A percentile compares a stretch with the other conserved stretches of the same genome.
Conservation (phyloP, 2,888 invertebrate species). For the Lamellibrachia columna region DNA sequence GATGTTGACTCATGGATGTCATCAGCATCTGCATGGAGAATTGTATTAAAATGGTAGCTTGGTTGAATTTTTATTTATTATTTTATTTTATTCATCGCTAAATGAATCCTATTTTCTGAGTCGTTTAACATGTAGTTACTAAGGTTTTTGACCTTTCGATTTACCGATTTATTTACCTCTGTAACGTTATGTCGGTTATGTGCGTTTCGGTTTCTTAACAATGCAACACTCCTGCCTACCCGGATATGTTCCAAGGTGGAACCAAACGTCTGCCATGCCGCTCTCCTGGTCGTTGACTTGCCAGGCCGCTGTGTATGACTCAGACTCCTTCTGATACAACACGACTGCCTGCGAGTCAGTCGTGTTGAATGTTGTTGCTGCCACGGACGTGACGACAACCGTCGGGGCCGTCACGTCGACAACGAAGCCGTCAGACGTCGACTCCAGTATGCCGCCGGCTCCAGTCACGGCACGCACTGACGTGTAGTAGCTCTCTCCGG, state of each 20-base stretch:
- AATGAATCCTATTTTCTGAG: too few relatives aligned
- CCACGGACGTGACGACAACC: not conserved
- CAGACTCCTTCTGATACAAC: not conserved
- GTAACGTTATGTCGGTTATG: not conserved
- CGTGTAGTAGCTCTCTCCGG: conserved; percentile 6
- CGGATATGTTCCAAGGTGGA: not conserved
- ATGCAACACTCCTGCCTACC: not conserved
- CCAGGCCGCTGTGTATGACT: not conserved
- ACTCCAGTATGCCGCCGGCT: not conserved
- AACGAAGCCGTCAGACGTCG: not conserved
- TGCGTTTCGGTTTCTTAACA: not conserved
- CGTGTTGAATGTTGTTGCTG: not conserved
- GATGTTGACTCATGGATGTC: not conserved
- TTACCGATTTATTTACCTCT: not conserved
- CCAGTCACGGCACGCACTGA: conserved; percentile 26
- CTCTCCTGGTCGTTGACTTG: not conserved
- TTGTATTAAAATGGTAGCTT: not conserved
- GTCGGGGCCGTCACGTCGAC: not conserved
- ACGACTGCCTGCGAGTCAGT: not conserved
- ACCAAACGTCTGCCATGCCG: not conserved
- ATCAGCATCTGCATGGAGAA: not conserved
- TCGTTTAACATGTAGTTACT: too few relatives aligned
- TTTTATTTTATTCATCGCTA: too few relatives aligned
- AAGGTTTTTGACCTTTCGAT: not conserved
- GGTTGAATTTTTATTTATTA: too few relatives aligned